Base-by-base conservation (phyloP, 2,888 invertebrate species). In the Copidosoma aretas region DNA sequence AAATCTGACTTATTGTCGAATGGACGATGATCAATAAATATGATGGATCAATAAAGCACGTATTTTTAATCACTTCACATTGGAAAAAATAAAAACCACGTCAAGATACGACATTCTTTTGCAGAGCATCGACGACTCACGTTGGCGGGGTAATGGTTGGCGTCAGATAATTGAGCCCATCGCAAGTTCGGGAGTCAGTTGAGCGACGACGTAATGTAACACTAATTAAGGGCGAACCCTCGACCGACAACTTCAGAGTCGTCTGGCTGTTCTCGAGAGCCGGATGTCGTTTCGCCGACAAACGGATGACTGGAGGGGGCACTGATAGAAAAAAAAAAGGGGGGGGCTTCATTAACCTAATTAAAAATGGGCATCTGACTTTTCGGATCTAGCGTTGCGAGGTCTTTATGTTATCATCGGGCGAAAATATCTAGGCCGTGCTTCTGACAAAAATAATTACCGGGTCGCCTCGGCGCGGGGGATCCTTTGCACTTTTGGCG, bases 261-360 rank as follows among this genome's bases (percentile, higher is more conserved):
- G 51, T 19, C 51, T 51, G 21, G 41, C 58, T 41, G 58, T 41
- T 46, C 43, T 46, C 43, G 43, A 22, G 43, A 46, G 17, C 43
- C 43, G 43, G 43, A 46, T 15, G 43, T 46, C 43, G 43, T 46
- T 46, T 46, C 12, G 52, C 25, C 15, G 25, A 32, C 32, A 32
- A 32, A 32, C 32, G 32, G 32, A 32, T 46, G 17, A 46, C 14
- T 19, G 43, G 21, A 32, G 32, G 12, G 25, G 17, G 25, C 2
- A n/a, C 43, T 24, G 43, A 12, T 1, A 19, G 5, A 58, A 15
- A 41, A 15, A 56, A 52, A 54, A 32, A n/a, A 1, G 8, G 24
- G 43, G 43, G 43, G n/a, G 15, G 62, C 41, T 67, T 52, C 52
- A 62, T 67, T 62, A 62, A 63, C 63, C 60, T 54, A 68, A 63